Evolutionary conservation across 2,113 vertebrate genomes (phyloP).

Genomic region (Ramphastos sulfuratus): DNA sequence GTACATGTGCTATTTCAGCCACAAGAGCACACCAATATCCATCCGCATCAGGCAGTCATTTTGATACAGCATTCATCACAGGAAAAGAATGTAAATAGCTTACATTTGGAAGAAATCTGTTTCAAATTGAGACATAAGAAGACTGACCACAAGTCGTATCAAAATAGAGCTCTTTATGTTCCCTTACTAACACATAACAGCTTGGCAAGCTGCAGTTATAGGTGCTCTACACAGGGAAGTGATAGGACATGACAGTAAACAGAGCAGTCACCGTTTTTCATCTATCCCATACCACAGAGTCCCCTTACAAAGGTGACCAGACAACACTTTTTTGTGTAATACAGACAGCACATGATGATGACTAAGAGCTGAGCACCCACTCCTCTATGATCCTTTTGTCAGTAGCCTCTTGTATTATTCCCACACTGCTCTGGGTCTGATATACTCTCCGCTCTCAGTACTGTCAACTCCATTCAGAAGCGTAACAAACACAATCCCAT

Average conservation of each 20-base stretch:
- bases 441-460: neutral
- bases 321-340: neutral
- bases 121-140: neutral
- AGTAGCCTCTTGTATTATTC: neutral
- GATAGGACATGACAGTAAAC: neutral
- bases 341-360: neutral
- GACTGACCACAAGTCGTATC: neutral
- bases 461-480: neutral
- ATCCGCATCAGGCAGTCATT: neutral
- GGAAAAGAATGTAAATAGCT: neutral
- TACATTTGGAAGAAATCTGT: neutral
- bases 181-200: neutral
- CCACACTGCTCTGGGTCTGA: neutral
- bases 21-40: neutral
- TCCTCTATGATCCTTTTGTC: rapidly evolving
- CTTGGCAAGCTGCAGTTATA: neutral
- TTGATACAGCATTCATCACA: neutral
- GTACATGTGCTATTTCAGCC: neutral
- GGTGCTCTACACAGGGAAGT: neutral
- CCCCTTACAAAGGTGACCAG: neutral
- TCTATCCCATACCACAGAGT: neutral
- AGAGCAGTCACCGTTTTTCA: neutral
- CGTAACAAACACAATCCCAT: neutral
- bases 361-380: neutral
- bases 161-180: neutral